Base-by-base conservation (phyloP, 2,797 vertebrate genomes). In the Clarias pachynema region DNA sequence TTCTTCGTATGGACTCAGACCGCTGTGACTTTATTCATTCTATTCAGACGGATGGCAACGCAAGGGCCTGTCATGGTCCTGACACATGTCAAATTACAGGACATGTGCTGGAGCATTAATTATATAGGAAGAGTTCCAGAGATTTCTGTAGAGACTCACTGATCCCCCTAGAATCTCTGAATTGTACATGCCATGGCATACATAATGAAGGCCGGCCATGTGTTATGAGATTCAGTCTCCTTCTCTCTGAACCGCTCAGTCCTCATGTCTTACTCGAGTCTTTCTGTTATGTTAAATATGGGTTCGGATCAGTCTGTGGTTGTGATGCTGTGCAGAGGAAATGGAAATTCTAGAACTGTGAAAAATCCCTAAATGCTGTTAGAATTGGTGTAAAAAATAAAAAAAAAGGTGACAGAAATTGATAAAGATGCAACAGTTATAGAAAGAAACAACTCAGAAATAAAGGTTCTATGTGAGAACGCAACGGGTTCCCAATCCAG, bases 51-150 rank as follows among this genome's bases (percentile, higher is more conserved):
- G 68, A 84, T 2, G 65, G 78, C 63, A 83, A 78, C 57, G 37
- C 75, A 84, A 73, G 31, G 31, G 59, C 78, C 78, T 68, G 86
- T 86, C 78, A 86, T 72, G 26, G 78, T 88, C 79, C 69, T 89
- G 85, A 88, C 87, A 85, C 14, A 59, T 88, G 87, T 84, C 81
- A 87, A 89, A 90, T 91, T 83, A 87, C 86, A 86, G 85, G 68
- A 90, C 70, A 57, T n/a, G 15, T 79, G 40, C 49, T 75, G 65
- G 75, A 69, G 66, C 22, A 60, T 87, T 85, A 84, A 89, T 88
- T 89, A 86, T 83, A 85, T 34, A 37, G 70, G 26, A 79, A 69
- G 74, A 63, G n/a, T 85, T 86, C 75, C 15, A 53, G 49, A 60
- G 59, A 79, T 29, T 18, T 59, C 40, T 57, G 68, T 20, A 68